A percentile compares a stretch with the other conserved stretches of the same genome.
These are phyloP conservation scores for Scartelaos histophorus DNA, from an alignment of 2,113 vertebrate genomes.

Conservation along the genomic window DNA sequence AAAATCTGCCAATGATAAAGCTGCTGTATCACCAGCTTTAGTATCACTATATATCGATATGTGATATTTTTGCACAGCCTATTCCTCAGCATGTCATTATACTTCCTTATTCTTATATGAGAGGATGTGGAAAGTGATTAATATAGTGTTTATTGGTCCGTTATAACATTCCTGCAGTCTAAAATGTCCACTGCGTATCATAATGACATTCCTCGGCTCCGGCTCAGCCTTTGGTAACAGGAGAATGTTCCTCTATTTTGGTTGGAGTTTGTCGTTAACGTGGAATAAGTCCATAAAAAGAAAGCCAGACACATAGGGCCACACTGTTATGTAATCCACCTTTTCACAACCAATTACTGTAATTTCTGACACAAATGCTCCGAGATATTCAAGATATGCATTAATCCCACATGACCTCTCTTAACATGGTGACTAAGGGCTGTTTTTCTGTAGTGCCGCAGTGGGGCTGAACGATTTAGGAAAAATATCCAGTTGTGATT, in stretches of 20 bases:
- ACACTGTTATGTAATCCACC: slow-evolving; percentile 29
- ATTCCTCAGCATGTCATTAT: no score
- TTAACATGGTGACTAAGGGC: slow-evolving; percentile 34
- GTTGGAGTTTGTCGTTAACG: slow-evolving; percentile 9
- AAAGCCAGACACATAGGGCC: slow-evolving; percentile 20
- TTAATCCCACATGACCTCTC: slow-evolving; percentile 52
- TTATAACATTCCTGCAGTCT: not conserved
- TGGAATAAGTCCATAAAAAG: slow-evolving; percentile 47
- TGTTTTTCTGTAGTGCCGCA: slow-evolving; percentile 13
- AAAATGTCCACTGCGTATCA: not conserved
- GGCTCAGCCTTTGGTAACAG: slow-evolving; percentile 46
- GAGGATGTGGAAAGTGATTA: no score
- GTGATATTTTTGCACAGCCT: no score
- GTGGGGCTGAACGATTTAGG: not conserved
- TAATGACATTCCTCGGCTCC: slow-evolving; percentile 37
- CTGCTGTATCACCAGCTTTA: no score
- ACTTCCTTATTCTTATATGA: no score
- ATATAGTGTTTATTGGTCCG: not conserved
- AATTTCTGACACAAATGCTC: slow-evolving; percentile 48
- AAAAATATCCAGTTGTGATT: not conserved
- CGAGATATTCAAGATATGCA: slow-evolving; percentile 49
- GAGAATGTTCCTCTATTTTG: slow-evolving; percentile 32
- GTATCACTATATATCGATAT: no score
- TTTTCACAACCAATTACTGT: slow-evolving; percentile 36
- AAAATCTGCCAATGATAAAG: no score